phyloP scores from a whole-genome alignment of 2,888 invertebrate genomes.

The Catocala fraxini region DNA sequence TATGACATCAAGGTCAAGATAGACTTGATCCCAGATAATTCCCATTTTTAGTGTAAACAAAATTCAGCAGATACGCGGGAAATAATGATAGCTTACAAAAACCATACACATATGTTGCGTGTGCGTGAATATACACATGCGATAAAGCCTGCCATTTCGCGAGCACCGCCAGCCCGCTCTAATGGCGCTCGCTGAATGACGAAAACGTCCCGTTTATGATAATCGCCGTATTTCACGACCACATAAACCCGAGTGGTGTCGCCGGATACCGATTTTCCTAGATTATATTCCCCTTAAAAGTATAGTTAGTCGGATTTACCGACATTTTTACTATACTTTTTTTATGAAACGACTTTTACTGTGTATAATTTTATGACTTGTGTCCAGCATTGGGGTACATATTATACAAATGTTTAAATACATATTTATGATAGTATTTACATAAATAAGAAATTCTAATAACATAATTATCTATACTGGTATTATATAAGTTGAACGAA shows the following conservation, averaged over 20 bases:
- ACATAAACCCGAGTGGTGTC: constrained; percentile 67
- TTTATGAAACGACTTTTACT: constrained; percentile 1
- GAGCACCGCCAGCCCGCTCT: constrained; percentile 53
- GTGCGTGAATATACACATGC: constrained; percentile 11
- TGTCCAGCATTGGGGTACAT: not conserved
- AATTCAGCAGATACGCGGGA: not conserved
- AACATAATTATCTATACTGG: no score
- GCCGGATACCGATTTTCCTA: constrained; percentile 62
- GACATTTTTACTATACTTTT: constrained; percentile 16
- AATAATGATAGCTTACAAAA: constrained; percentile 8
- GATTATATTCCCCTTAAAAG: constrained; percentile 54
- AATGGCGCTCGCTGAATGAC: constrained; percentile 71
- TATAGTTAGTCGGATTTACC: constrained; percentile 41
- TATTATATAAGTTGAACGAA: no score
- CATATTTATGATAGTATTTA: no score
- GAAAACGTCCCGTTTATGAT: constrained; percentile 80
- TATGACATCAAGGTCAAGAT: no score
- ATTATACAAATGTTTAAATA: no score
- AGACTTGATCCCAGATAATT: no score
- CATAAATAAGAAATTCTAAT: no score
- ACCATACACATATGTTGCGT: constrained; percentile 7
- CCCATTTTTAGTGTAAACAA: no score
- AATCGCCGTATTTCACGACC: constrained; percentile 77
- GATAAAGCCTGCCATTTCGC: constrained; percentile 49
- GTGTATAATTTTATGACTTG: no score